Percentiles rank a stretch among this genome's conserved stretches.
phyloP scores from a whole-genome alignment of 2,797 vertebrate species.

The Cottoperca gobio region DNA sequence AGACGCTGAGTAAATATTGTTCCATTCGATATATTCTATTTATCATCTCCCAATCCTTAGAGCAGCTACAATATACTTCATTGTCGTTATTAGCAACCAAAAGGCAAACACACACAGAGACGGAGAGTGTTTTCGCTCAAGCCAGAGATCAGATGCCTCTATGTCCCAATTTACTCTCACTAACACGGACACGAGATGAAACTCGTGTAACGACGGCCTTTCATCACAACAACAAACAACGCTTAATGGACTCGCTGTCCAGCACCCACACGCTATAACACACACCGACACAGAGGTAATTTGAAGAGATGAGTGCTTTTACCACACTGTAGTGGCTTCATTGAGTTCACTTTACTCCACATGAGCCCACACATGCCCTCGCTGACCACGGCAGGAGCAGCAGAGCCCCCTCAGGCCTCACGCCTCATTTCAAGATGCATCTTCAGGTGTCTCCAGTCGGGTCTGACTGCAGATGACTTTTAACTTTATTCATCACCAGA shows the following conservation, averaged over 20 bases:
- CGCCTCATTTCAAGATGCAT: not conserved
- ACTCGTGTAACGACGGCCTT: constrained; percentile 57
- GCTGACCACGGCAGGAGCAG: constrained; percentile 20
- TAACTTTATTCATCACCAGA: too few relatives aligned
- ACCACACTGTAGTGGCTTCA: constrained; percentile 57
- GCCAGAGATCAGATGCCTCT: constrained; percentile 45
- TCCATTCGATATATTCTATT: constrained; percentile 3
- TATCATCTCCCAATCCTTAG: not conserved
- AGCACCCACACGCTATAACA: constrained; percentile 15
- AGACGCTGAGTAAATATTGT: not conserved
- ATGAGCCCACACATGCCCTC: constrained; percentile 30
- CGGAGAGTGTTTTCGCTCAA: constrained; percentile 23
- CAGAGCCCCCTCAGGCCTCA: not conserved
- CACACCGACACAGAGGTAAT: constrained; percentile 47
- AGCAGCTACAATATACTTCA: constrained; percentile 15
- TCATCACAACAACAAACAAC: constrained; percentile 66
- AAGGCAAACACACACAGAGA: constrained; percentile 11
- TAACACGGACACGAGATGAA: constrained; percentile 51
- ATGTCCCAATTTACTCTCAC: constrained; percentile 62
- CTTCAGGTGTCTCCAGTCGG: not conserved
- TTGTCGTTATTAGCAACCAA: constrained; percentile 25
- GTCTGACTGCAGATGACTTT: too few relatives aligned
- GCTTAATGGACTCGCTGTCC: constrained; percentile 66
- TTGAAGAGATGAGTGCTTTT: constrained; percentile 71
- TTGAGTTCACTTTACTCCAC: constrained; percentile 56